These are phyloP conservation scores for Ophion ventricosus DNA, from an alignment of 2,888 invertebrate species.

Conservation along the genomic window DNA sequence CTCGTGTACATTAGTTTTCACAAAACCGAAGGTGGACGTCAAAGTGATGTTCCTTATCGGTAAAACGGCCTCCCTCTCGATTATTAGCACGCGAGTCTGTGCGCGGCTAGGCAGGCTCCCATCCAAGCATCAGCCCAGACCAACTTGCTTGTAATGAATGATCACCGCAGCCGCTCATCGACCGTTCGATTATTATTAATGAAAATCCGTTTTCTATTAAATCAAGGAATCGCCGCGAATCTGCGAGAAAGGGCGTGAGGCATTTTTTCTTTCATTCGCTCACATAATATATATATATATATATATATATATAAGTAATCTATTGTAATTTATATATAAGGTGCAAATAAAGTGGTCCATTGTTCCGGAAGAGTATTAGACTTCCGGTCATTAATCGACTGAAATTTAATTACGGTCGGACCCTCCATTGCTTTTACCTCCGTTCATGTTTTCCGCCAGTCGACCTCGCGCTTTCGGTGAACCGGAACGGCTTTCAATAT, in stretches of 20 bases:
- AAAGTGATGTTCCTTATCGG: too few relatives aligned
- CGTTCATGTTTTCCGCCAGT: constrained; percentile 29
- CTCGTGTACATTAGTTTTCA: too few relatives aligned
- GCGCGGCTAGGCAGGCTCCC: too few relatives aligned
- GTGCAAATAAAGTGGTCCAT: constrained; percentile 52
- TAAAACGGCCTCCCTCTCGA: too few relatives aligned
- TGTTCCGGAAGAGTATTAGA: constrained; percentile 61
- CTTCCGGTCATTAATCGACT: constrained; percentile 75
- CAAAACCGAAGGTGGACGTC: too few relatives aligned
- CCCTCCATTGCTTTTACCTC: constrained; percentile 24
- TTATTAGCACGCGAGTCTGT: too few relatives aligned
- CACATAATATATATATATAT: background rate
- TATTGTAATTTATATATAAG: constrained; percentile 47
- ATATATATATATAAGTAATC: constrained; percentile 18
- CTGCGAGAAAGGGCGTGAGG: background rate
- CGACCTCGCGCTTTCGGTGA: constrained; percentile 42
- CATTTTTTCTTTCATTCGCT: background rate
- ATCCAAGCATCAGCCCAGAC: too few relatives aligned
- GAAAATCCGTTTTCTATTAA: background rate
- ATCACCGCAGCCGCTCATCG: background rate
- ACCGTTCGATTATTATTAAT: background rate
- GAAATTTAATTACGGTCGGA: constrained; percentile 76
- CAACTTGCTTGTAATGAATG: too few relatives aligned
- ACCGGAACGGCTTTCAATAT: constrained; percentile 64
- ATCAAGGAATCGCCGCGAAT: background rate